phyloP scores from a whole-genome alignment of 2,113 vertebrate species.

The Rhynchomys soricoides region DNA sequence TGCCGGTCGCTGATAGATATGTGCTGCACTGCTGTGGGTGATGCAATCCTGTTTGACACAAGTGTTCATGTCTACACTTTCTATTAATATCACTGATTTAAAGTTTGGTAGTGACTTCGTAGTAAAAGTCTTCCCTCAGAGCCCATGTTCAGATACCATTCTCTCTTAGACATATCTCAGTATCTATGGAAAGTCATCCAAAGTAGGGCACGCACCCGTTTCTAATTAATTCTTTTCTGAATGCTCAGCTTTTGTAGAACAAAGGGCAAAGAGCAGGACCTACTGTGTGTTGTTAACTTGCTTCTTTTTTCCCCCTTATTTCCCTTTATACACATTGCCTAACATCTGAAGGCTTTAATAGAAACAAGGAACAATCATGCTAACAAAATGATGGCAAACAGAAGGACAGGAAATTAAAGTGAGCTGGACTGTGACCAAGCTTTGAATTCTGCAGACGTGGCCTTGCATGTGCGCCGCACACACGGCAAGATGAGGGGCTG shows the following conservation, averaged over 20 bases:
- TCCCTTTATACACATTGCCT: neutral
- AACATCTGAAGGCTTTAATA: neutral
- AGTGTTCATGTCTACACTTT: slow-evolving; percentile 52
- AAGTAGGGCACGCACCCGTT: neutral
- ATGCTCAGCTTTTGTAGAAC: neutral
- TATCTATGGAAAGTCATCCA: neutral
- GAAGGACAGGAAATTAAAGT: neutral
- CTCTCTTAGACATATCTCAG: neutral
- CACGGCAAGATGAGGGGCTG: neutral
- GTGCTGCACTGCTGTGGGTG: neutral
- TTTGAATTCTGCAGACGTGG: neutral
- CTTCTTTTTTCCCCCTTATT: neutral
- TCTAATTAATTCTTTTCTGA: neutral
- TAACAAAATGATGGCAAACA: neutral
- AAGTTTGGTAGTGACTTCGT: slow-evolving; percentile 29
- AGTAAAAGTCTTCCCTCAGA: neutral
- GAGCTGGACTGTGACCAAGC: neutral
- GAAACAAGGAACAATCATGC: neutral
- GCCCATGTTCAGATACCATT: neutral
- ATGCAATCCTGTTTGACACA: neutral
- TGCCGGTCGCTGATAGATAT: slow-evolving; percentile 5
- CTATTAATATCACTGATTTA: slow-evolving; percentile 43
- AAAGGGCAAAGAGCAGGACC: neutral
- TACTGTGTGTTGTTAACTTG: neutral
- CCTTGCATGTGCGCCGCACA: neutral